Evolutionary conservation across 2,113 vertebrate species (phyloP), one percentile per base, ranked within the genome.

Genomic region (Nannospalax galili): DNA sequence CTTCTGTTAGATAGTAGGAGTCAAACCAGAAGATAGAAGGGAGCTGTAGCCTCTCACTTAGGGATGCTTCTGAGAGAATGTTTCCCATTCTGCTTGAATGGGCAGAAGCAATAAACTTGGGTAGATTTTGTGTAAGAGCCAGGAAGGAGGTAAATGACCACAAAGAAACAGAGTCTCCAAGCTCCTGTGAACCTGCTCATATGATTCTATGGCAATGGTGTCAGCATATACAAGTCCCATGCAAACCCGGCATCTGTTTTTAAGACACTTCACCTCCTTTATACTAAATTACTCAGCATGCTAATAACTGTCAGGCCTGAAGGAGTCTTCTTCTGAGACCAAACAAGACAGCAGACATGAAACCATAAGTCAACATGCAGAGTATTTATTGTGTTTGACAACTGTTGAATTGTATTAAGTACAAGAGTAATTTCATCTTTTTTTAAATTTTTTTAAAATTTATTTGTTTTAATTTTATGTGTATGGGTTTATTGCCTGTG

Each of bases 361-460:
- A 69, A 7, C 0, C 62, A 11, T 37, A 69, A 45, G 5, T 73
- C 24, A 69, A 65, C 9, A 22, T 37, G 1, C 42, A 75, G 40
- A 64, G 0, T 82, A 85, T 77, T 94, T 15, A 58, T 0, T 70
- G 69, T 75, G 19, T 65, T 16, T 62, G 32, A 45, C 42, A 95
- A 48, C 48, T 67, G 74, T 4, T 78, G 19, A 79, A 82, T 62
- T 93, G 11, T 35, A 78, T 85, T 86, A 82, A 88, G 67, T 37
- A 75, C 4, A 93, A 12, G 32, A 89, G 26, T 75, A 0, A 70
- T 70, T 73, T 84, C 56, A 84, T 32, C 0, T 24, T 12, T 15
- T 58, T 58, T 60, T 16, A 52, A 52, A 17, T 64, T 20, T 28
- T 85, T 88, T 74, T 86, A n/a, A 58, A 6, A 70, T 94, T 32